A percentile compares a stretch with the other conserved stretches of the same genome.
Conservation (phyloP, 1,140 invertebrate genomes). For the Liolophura sinensis region DNA sequence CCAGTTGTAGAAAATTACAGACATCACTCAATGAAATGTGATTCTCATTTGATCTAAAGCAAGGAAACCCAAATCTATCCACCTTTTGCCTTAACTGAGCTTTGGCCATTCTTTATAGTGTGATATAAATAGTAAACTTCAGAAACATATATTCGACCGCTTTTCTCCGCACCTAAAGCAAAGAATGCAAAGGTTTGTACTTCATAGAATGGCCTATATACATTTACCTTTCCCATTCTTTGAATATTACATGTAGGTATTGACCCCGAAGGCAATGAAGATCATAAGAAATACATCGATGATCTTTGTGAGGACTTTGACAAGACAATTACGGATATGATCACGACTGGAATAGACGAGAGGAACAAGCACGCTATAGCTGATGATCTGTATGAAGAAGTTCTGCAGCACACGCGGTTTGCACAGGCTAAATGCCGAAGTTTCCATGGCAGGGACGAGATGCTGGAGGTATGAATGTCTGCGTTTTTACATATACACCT, state of each 20-base stretch:
- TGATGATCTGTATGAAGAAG: constrained; percentile 19
- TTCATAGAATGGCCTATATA: too few relatives aligned
- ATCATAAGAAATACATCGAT: constrained; percentile 36
- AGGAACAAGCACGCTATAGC: constrained; percentile 12
- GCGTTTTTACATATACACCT: neutral
- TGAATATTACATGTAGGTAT: constrained; percentile 26
- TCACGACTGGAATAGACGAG: constrained; percentile 26
- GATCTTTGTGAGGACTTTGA: constrained; percentile 34
- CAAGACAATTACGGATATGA: constrained; percentile 20
- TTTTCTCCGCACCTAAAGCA: too few relatives aligned
- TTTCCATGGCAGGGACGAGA: constrained; percentile 9
- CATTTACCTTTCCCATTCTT: too few relatives aligned
- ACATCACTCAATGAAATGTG: too few relatives aligned
- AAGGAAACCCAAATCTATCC: too few relatives aligned
- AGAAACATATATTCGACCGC: too few relatives aligned
- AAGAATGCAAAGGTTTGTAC: too few relatives aligned
- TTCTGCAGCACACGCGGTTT: constrained; percentile 18
- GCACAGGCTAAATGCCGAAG: constrained; percentile 16
- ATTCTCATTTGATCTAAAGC: too few relatives aligned
- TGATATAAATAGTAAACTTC: too few relatives aligned
- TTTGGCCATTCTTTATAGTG: too few relatives aligned
- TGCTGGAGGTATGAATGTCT: constrained; percentile 8
- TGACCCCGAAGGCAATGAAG: constrained; percentile 20
- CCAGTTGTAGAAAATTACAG: too few relatives aligned
- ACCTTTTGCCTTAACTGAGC: too few relatives aligned